A percentile compares a stretch with the other conserved stretches of the same genome.
Evolutionary conservation across 1,140 invertebrate genomes (phyloP).

Genomic region (Eupristina koningsbergeri): DNA sequence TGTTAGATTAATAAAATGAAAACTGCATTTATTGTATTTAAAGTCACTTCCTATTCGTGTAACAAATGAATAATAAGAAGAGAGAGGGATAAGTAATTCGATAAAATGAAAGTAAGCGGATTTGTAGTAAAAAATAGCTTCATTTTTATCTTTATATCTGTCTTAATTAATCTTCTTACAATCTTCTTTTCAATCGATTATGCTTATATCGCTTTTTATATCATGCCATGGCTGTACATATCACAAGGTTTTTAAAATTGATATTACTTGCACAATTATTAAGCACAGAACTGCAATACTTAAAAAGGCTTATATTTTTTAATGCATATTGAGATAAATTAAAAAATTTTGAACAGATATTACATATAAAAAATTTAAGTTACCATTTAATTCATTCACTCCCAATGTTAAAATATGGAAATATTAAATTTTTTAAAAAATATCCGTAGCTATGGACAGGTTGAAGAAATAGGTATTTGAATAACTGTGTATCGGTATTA

Average conservation of each 20-base stretch:
- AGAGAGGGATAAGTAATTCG: constrained; percentile 20
- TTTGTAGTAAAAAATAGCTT: constrained; percentile 30
- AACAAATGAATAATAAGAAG: background rate
- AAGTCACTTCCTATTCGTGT: too few relatives aligned
- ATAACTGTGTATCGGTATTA: too few relatives aligned
- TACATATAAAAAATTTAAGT: too few relatives aligned
- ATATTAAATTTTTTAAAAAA: too few relatives aligned
- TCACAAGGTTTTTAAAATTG: background rate
- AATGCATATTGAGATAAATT: too few relatives aligned
- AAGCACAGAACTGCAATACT: too few relatives aligned
- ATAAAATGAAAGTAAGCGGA: constrained; percentile 46
- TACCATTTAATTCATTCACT: too few relatives aligned
- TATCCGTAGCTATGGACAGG: too few relatives aligned
- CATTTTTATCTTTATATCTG: constrained; percentile 2
- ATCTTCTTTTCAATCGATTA: constrained; percentile 9
- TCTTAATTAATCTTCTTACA: constrained; percentile 38
- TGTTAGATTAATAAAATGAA: constrained; percentile 34
- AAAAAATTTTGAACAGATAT: too few relatives aligned
- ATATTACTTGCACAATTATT: background rate
- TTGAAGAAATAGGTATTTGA: too few relatives aligned
- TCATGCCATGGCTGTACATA: background rate
- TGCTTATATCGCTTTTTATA: background rate
- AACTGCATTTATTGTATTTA: constrained; percentile 17
- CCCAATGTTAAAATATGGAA: too few relatives aligned
- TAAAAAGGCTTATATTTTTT: too few relatives aligned